phyloP scores from a whole-genome alignment of 1,140 invertebrate genomes.

The Coptotermes formosanus region DNA sequence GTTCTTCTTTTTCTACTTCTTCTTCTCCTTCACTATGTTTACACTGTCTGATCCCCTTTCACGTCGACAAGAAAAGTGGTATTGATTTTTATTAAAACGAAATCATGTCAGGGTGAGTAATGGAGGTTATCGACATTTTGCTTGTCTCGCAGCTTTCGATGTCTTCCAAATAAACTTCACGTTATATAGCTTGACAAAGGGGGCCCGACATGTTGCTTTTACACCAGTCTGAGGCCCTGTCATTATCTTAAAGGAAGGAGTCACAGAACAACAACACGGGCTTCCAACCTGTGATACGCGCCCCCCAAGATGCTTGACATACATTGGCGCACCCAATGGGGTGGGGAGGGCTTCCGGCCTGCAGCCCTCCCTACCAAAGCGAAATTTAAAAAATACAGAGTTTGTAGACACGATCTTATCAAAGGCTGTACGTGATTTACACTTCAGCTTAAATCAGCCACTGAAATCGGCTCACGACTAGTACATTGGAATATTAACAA shows the following conservation, averaged over 20 bases:
- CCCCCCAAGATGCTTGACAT: neutral
- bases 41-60: neutral
- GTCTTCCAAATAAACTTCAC: neutral
- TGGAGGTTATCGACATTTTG: neutral
- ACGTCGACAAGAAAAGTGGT: constrained; percentile 15
- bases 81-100: constrained; percentile 26
- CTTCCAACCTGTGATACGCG: neutral
- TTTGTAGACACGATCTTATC: no score
- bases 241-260: neutral
- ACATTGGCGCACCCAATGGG: no score
- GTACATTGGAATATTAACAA: no score
- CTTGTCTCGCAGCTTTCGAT: neutral
- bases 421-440: no score
- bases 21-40: neutral
- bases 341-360: no score
- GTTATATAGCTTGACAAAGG: neutral
- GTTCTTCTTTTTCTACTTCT: no score
- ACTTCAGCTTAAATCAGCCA: no score
- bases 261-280: neutral
- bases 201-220: neutral
- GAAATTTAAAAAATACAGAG: no score
- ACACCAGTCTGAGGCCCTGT: neutral
- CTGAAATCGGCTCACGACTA: no score
- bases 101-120: constrained; percentile 20
- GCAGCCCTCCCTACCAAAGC: no score